Conservation (phyloP, 2,113 vertebrate species). For the Corvus moneduloides region DNA sequence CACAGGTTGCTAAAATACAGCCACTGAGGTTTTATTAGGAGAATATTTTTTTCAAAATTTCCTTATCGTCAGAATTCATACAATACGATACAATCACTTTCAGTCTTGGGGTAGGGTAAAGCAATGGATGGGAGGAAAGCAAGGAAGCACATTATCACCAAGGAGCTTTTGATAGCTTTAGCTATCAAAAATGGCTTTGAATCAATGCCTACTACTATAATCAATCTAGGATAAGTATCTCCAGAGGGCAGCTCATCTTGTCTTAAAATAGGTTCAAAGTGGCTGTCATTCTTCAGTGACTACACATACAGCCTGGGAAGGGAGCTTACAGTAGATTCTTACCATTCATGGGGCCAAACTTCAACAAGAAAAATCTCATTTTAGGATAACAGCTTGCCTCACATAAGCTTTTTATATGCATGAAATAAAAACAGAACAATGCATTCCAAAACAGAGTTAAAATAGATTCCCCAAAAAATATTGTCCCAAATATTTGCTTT, state of each 20-base stretch:
- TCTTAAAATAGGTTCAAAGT: not conserved
- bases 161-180: not conserved
- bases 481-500: not conserved
- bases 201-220: not conserved
- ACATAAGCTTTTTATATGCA: not conserved
- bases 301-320: not conserved
- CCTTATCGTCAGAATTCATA: not conserved
- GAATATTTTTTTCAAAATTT: not conserved
- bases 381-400: not conserved
- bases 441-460: not conserved
- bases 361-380: not conserved
- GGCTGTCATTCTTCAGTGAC: not conserved
- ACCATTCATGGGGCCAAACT: not conserved
- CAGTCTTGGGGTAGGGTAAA: not conserved
- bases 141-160: not conserved
- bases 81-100: not conserved
- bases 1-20: constrained; percentile 52
- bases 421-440: not conserved
- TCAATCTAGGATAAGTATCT: not conserved
- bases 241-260: not conserved
- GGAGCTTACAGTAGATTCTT: not conserved
- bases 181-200: not conserved
- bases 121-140: not conserved
- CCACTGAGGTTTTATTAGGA: not conserved
- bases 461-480: not conserved